phyloP scores from a whole-genome alignment of 2,113 vertebrate genomes.

The Mesembrinibis cayennensis region DNA sequence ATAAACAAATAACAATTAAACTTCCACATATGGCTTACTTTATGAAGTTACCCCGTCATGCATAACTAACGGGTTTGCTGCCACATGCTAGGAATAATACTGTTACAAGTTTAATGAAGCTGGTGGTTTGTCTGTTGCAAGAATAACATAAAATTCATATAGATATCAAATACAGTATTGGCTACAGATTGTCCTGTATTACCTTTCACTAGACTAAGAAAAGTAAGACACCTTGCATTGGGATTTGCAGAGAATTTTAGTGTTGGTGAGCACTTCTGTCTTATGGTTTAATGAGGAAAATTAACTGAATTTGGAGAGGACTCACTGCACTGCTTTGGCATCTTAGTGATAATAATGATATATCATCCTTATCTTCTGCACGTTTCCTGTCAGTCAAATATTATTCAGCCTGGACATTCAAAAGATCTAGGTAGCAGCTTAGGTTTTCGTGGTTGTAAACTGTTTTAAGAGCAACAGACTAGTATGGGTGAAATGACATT shows the following conservation, averaged over 20 bases:
- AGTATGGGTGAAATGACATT: not conserved
- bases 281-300: not conserved
- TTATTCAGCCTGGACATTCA: not conserved
- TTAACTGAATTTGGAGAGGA: not conserved
- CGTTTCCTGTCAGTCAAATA: not conserved
- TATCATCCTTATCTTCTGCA: not conserved
- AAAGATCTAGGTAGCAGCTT: not conserved
- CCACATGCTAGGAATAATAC: not conserved
- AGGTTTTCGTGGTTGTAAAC: not conserved
- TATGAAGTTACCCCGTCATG: not conserved
- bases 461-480: not conserved
- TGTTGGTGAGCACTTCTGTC: not conserved
- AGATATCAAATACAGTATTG: not conserved
- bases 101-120: not conserved
- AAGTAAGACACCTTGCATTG: not conserved
- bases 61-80: not conserved
- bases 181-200: not conserved
- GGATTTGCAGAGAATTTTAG: not conserved
- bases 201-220: not conserved
- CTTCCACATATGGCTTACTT: conserved; percentile 26
- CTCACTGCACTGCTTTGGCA: not conserved
- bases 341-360: not conserved
- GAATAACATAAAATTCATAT: not conserved
- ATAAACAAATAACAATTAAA: conserved; percentile 56
- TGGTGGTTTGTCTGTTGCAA: not conserved